Conservation (phyloP, 2,888 invertebrate genomes). For the Cantharis nigra region DNA sequence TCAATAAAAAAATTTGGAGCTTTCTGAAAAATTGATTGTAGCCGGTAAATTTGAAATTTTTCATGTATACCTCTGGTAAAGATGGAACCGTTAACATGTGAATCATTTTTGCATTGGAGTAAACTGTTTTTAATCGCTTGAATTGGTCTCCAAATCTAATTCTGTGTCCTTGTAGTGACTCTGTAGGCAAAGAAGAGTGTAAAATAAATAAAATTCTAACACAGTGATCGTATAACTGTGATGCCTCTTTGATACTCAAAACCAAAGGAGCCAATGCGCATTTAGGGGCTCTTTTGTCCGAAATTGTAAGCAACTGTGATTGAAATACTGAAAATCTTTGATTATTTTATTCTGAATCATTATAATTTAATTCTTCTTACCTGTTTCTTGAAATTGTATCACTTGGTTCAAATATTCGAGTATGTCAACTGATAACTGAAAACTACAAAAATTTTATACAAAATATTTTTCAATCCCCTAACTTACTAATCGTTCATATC, state of each 20-base stretch:
- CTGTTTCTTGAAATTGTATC: constrained; percentile 82
- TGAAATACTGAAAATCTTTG: constrained; percentile 74
- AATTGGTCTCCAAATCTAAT: constrained; percentile 90
- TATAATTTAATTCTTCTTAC: constrained; percentile 58
- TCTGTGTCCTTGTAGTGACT: constrained; percentile 87
- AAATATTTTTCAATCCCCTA: background rate
- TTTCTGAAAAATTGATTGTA: constrained; percentile 56
- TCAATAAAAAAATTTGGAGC: constrained; percentile 92
- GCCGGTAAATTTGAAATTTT: constrained; percentile 13
- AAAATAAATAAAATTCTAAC: constrained; percentile 95
- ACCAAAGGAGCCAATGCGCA: constrained; percentile 95
- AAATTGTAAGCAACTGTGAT: constrained; percentile 89
- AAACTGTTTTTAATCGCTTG: constrained; percentile 86
- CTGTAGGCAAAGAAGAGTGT: constrained; percentile 88
- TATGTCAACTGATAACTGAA: constrained; percentile 96
- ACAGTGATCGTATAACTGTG: constrained; percentile 93
- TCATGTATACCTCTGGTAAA: constrained; percentile 76
- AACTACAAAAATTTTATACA: constrained; percentile 59
- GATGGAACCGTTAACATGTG: constrained; percentile 70
- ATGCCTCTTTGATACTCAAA: constrained; percentile 93
- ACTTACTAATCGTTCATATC: constrained; percentile 94
- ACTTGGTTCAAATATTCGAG: constrained; percentile 98
- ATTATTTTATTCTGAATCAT: background rate
- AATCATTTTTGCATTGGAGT: constrained; percentile 83
- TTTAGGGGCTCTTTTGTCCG: constrained; percentile 96